phyloP scores from a whole-genome alignment of 2,888 invertebrate species.

The Andrena marginata region DNA sequence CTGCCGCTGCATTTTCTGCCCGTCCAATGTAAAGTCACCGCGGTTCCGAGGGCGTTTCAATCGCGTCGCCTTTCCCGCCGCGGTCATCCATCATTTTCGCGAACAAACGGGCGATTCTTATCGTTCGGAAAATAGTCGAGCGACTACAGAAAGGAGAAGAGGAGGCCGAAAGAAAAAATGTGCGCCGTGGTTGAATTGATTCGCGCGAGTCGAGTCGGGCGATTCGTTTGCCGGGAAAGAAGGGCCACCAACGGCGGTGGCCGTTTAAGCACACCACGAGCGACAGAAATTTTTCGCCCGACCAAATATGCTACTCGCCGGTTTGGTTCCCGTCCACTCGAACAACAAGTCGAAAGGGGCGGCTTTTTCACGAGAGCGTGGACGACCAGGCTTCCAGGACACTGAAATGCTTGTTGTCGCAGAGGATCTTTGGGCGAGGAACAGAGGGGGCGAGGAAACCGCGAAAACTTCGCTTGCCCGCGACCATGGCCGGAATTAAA shows the following conservation, averaged over 20 bases:
- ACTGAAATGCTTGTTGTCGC: neutral
- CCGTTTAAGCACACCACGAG: neutral
- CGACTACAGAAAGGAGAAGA: neutral
- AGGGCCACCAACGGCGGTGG: no score
- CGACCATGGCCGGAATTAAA: conserved; percentile 18
- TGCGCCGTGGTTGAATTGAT: neutral
- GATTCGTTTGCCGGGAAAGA: neutral
- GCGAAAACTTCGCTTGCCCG: neutral
- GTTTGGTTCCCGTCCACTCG: neutral
- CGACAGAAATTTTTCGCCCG: neutral
- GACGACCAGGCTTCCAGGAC: neutral
- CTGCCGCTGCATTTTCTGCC: conserved; percentile 25
- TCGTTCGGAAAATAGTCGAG: neutral
- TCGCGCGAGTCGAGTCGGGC: neutral
- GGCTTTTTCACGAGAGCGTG: neutral
- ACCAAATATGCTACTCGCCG: neutral
- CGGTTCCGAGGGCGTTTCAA: conserved; percentile 21
- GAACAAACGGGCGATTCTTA: neutral
- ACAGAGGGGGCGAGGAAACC: neutral
- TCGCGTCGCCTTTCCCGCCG: conserved; percentile 4
- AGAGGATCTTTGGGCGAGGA: neutral
- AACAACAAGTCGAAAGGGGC: neutral
- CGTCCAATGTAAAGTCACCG: conserved; percentile 7
- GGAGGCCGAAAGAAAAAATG: no score
- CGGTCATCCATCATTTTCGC: conserved; percentile 19